Percentiles rank a stretch among this genome's conserved stretches.
Conservation (phyloP, 2,888 invertebrate species). For the Neoaliturus tenellus region DNA sequence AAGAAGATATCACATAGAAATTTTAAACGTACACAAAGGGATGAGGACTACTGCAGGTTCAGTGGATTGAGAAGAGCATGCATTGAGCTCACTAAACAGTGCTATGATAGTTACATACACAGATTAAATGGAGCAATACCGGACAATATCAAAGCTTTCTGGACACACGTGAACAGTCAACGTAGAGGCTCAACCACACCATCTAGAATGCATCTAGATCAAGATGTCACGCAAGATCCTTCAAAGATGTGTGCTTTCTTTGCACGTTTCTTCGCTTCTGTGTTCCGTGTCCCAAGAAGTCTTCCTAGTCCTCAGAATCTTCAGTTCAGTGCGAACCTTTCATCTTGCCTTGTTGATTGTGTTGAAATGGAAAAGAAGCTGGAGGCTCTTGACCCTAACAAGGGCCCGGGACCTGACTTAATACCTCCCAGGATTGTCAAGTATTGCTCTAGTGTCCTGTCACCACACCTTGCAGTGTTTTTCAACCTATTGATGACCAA, state of each 20-base stretch:
- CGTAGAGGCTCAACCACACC: neutral
- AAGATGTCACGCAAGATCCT: too few species aligned
- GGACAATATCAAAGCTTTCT: neutral
- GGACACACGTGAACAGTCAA: slow-evolving; percentile 5
- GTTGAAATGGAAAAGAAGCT: slow-evolving; percentile 9
- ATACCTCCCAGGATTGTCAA: neutral
- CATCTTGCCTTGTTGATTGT: neutral
- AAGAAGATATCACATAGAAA: neutral
- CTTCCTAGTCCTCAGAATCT: neutral
- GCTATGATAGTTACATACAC: neutral
- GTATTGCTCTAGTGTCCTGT: slow-evolving; percentile 17
- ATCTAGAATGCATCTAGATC: slow-evolving; percentile 25
- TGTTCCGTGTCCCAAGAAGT: neutral
- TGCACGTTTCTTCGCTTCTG: slow-evolving; percentile 13
- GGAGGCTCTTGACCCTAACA: slow-evolving; percentile 27
- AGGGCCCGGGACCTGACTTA: neutral
- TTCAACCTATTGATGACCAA: slow-evolving; percentile 24
- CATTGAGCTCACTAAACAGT: neutral
- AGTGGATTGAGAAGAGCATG: slow-evolving; percentile 20
- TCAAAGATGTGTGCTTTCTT: neutral
- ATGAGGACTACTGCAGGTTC: slow-evolving; percentile 24
- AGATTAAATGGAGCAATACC: neutral
- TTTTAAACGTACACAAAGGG: neutral
- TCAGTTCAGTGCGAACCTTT: neutral
- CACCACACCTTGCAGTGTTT: slow-evolving; percentile 4